Conservation (phyloP, 2,113 vertebrate species). For the Parus major region DNA sequence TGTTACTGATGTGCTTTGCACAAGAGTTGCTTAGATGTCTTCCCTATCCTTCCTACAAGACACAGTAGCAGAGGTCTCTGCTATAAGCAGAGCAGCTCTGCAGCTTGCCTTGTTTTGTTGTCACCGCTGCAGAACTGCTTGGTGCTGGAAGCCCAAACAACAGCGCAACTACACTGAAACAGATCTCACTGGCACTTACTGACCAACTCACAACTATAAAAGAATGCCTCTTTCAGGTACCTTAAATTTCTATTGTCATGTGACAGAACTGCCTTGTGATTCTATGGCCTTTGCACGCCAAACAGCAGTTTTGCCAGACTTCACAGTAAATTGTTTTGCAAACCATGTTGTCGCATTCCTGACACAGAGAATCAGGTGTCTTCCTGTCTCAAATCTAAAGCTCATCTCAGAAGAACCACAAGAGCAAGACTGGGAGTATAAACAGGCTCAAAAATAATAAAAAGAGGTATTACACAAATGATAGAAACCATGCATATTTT, state of each 20-base stretch:
- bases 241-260: background rate
- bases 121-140: background rate
- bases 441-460: background rate
- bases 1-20: background rate
- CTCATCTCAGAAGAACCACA: background rate
- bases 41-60: background rate
- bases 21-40: background rate
- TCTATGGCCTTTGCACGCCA: background rate
- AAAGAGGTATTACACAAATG: background rate
- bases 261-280: background rate
- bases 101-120: background rate
- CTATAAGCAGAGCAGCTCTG: background rate
- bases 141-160: background rate
- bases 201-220: background rate
- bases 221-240: background rate
- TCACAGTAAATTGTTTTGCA: background rate
- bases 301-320: background rate
- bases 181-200: background rate
- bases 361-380: background rate
- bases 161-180: background rate
- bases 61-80: background rate
- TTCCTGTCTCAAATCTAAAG: background rate
- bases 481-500: background rate
- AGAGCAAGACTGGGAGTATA: fast-evolving
- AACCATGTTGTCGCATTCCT: background rate